phyloP scores from a whole-genome alignment of 1,140 invertebrate species.

The Drosophila navojoa region DNA sequence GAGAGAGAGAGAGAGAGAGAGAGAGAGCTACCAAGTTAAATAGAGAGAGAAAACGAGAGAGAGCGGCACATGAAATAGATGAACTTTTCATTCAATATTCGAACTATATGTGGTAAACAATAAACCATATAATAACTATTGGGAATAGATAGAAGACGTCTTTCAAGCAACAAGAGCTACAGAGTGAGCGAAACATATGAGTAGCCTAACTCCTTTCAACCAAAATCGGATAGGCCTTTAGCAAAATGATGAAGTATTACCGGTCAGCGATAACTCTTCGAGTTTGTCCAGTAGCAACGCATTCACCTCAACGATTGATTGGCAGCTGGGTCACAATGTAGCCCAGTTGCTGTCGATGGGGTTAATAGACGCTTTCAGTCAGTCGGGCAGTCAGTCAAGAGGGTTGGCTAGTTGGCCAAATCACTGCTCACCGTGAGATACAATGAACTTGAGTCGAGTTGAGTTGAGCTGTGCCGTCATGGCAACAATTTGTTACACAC shows the following conservation, averaged over 20 bases:
- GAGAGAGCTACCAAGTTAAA: no score
- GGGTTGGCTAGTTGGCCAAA: slow-evolving; percentile 67
- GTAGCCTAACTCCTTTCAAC: no score
- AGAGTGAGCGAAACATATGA: no score
- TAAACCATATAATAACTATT: no score
- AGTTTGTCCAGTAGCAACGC: neutral
- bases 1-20: no score
- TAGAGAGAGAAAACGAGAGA: no score
- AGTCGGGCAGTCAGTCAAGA: neutral
- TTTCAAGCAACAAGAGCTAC: no score
- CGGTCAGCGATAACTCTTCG: no score
- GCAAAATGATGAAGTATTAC: neutral
- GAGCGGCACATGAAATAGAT: no score
- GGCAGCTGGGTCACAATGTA: neutral
- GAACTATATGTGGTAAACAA: no score
- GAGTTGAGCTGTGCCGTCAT: slow-evolving; percentile 5
- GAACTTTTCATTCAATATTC: no score
- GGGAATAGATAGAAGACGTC: no score
- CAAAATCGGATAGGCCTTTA: neutral
- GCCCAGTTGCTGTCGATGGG: neutral
- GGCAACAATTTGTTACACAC: slow-evolving; percentile 59
- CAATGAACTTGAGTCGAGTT: slow-evolving; percentile 55
- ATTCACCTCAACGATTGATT: slow-evolving; percentile 2
- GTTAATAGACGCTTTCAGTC: slow-evolving; percentile 34
- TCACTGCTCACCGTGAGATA: slow-evolving; percentile 53